Evolutionary conservation across 2,113 vertebrate species (phyloP).

Genomic region (Seriola dumerili): DNA sequence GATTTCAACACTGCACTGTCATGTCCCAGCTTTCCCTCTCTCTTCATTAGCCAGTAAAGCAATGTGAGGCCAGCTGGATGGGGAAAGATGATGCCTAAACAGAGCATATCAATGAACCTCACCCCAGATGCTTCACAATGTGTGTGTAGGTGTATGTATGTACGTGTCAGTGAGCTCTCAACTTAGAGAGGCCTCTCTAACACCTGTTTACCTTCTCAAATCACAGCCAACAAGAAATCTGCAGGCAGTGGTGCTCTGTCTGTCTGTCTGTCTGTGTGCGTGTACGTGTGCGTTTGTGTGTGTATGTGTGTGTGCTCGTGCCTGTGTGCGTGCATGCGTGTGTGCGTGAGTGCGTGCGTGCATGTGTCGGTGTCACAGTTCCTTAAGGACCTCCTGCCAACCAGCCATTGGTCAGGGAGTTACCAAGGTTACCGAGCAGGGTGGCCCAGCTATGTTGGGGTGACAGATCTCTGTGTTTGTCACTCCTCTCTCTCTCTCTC

Average conservation of each 20-base stretch:
- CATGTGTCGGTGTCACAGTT: slow-evolving; percentile 50
- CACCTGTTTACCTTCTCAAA: slow-evolving; percentile 50
- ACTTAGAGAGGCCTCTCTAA: slow-evolving; percentile 27
- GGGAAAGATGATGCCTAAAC: slow-evolving; percentile 33
- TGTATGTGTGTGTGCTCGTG: slow-evolving; percentile 27
- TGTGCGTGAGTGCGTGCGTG: slow-evolving; percentile 14
- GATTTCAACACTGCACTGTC: background rate
- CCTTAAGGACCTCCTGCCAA: slow-evolving; percentile 66
- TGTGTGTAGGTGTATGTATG: background rate
- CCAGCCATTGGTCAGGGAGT: slow-evolving; percentile 71
- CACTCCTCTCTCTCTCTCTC: slow-evolving; percentile 16
- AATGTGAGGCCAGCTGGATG: slow-evolving; percentile 38
- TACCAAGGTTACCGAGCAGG: slow-evolving; percentile 74
- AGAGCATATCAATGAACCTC: slow-evolving; percentile 31
- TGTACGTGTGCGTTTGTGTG: slow-evolving; percentile 42
- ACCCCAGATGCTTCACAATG: slow-evolving; percentile 4
- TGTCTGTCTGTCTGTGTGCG: slow-evolving; percentile 33
- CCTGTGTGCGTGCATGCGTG: background rate
- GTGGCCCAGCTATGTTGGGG: slow-evolving; percentile 60
- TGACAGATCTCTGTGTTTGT: slow-evolving; percentile 58
- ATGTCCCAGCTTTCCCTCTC: slow-evolving; percentile 4
- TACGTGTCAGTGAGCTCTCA: background rate
- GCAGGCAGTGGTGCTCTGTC: slow-evolving; percentile 29
- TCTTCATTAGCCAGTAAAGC: slow-evolving; percentile 57
- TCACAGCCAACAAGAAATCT: slow-evolving; percentile 50